phyloP scores from a whole-genome alignment of 1,140 invertebrate genomes.

The Bombus turneri region DNA sequence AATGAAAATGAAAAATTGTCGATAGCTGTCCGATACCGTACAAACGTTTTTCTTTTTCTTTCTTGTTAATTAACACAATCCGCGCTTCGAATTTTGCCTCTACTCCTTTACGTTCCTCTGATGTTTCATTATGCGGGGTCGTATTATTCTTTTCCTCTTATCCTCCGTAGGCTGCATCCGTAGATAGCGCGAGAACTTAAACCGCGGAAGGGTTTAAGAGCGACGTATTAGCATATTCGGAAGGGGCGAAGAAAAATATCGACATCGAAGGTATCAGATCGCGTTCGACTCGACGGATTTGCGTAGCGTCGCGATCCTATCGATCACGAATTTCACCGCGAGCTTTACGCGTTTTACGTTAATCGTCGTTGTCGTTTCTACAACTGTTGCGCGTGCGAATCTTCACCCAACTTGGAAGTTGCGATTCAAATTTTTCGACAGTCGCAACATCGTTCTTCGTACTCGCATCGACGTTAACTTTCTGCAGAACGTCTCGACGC shows the following conservation, averaged over 20 bases:
- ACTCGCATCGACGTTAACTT: too few species aligned
- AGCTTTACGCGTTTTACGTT: neutral
- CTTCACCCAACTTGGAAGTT: fast-evolving
- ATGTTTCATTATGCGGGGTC: neutral
- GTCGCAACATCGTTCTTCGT: too few species aligned
- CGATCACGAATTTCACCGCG: slow-evolving; percentile 1
- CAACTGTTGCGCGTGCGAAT: neutral
- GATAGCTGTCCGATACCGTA: neutral
- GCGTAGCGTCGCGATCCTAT: neutral
- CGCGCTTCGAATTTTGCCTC: neutral
- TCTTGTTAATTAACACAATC: neutral
- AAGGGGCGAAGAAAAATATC: slow-evolving; percentile 32
- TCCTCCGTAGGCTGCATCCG: neutral
- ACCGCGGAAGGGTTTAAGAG: neutral
- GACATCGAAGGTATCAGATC: neutral
- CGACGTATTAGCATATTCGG: neutral
- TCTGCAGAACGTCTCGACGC: too few species aligned
- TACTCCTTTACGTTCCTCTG: neutral
- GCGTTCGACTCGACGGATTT: neutral
- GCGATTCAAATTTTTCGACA: neutral
- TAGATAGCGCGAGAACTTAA: neutral
- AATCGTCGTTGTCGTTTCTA: neutral
- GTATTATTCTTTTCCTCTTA: neutral
- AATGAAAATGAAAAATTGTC: neutral
- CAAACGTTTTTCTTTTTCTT: neutral